phyloP scores from a whole-genome alignment of 1,140 invertebrate species.

The Zaprionus nigranus region DNA sequence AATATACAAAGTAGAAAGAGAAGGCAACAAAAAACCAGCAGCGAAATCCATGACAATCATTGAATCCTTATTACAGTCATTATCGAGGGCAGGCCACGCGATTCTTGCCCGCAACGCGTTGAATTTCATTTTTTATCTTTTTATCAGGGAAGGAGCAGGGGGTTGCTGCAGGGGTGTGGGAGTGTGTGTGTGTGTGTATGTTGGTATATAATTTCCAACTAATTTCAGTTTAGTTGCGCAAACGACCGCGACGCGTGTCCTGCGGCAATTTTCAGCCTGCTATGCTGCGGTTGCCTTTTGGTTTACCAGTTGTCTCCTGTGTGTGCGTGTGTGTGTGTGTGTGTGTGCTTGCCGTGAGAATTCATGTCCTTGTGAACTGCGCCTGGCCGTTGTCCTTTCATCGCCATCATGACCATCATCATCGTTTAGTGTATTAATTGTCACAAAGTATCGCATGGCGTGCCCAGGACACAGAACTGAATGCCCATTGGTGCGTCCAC shows the following conservation, averaged over 20 bases:
- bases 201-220: constrained; percentile 69
- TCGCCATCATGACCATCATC: constrained; percentile 17
- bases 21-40: background rate
- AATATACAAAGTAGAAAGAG: constrained; percentile 32
- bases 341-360: constrained; percentile 56
- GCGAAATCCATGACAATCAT: constrained; percentile 75
- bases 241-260: constrained; percentile 78
- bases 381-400: constrained; percentile 28
- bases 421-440: constrained; percentile 82
- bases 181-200: constrained; percentile 4
- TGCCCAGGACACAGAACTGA: constrained; percentile 30
- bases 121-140: constrained; percentile 65
- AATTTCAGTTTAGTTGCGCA: constrained; percentile 81
- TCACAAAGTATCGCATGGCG: constrained; percentile 75
- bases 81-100: constrained; percentile 66
- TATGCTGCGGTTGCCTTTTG: constrained; percentile 43
- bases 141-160: constrained; percentile 33
- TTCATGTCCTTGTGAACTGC: constrained; percentile 39
- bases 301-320: constrained; percentile 23
- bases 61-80: constrained; percentile 83
- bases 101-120: constrained; percentile 45
- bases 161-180: constrained; percentile 24
- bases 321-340: background rate
- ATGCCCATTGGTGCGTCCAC: constrained; percentile 42
- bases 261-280: constrained; percentile 71